Conservation (phyloP, 2,888 invertebrate genomes). For the Danaus chrysippus region DNA sequence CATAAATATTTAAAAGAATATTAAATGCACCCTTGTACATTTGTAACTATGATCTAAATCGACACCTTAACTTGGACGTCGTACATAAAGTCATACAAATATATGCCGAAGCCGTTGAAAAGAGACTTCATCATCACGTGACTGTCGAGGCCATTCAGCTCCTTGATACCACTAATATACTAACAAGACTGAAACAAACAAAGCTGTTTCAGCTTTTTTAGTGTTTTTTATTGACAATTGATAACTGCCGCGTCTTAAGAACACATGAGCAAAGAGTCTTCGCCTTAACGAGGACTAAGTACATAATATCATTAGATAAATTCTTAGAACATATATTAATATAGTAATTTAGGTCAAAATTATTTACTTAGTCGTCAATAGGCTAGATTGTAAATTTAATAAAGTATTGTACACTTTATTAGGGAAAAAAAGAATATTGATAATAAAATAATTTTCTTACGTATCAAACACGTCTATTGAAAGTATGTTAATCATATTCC, state of each 20-base stretch:
- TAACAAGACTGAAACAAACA: neutral
- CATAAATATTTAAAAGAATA: neutral
- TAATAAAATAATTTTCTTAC: too few relatives aligned
- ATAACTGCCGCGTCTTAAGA: neutral
- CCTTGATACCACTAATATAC: neutral
- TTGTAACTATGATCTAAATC: neutral
- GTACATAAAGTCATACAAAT: neutral
- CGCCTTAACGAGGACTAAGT: neutral
- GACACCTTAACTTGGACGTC: neutral
- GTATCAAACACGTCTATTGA: too few relatives aligned
- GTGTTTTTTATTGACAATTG: neutral
- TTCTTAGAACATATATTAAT: neutral
- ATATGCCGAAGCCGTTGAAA: neutral
- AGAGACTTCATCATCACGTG: conserved; percentile 10
- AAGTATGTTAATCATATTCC: too few relatives aligned
- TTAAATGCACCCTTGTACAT: neutral
- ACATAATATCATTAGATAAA: neutral
- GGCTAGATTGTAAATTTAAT: too few relatives aligned
- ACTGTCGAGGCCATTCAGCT: conserved; percentile 7
- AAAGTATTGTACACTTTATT: too few relatives aligned
- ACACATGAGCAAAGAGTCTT: neutral
- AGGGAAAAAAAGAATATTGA: too few relatives aligned
- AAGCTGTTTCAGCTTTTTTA: neutral
- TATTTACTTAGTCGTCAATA: neutral
- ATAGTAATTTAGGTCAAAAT: neutral